Evolutionary conservation across 1,140 invertebrate species (phyloP), one percentile per base, ranked within the genome.

Genomic region (Rhyacophila brunnea): DNA sequence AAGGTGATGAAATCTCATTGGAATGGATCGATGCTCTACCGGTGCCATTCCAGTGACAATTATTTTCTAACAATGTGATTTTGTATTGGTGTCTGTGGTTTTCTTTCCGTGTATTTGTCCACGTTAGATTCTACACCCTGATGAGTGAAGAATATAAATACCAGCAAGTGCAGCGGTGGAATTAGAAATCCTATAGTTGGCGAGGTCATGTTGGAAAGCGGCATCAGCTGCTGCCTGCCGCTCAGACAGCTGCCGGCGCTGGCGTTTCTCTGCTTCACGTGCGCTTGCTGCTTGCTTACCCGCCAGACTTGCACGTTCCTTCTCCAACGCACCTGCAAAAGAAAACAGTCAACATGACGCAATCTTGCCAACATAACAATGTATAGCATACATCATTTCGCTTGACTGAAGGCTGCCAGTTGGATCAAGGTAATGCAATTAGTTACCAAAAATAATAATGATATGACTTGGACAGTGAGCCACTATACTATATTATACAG

Each of bases 161-260:
- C n/a, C n/a, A 40, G 2, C 1, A 52, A 15, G 23, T 50, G 49
- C 53, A 48, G 57, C 58, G 53, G 10, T 57, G 57, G 17, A 64
- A 50, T 36, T 49, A 17, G 57, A 19, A 1, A 32, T 43, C 34
- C 57, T 64, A 38, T 57, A 60, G 14, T 40, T 10, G 7, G 20
- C 15, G 1, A 64, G 9, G 46, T 64, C 62, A 11, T 60, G 50
- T 11, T 59, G 35, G 35, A 64, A 64, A 11, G 58, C 58, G 9
- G 17, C 15, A 23, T 55, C 47, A 36, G 62, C 62, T 1, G 36
- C 62, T 10, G 11, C 17, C 40, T 64, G 62, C 36, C 45, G 23
- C 42, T 60, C 52, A 11, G 23, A 11, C 28, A 64, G 55, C 5
- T 48, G 13, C 19, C 40, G 32, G 1, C 62, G 40, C 28, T 64